Evolutionary conservation across 2,888 invertebrate species (phyloP).

Genomic region (Helobdella robusta): DNA sequence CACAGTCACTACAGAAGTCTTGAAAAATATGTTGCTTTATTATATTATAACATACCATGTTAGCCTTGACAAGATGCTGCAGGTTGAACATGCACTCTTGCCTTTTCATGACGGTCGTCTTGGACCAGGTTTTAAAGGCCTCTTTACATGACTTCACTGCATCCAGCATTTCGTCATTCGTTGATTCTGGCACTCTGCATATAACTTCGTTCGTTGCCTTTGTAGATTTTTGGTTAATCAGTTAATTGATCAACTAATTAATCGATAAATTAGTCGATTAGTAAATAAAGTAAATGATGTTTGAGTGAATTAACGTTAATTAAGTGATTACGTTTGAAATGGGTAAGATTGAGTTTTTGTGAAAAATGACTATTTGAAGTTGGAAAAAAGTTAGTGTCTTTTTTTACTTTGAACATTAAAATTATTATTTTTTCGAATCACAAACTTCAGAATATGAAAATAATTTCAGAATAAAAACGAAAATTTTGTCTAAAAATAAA

Average conservation of each 20-base stretch:
- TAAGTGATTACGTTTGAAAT: too few relatives aligned
- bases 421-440: neutral
- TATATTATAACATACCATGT: conserved; percentile 58
- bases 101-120: conserved; percentile 78
- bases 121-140: conserved; percentile 73
- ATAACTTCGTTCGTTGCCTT: conserved; percentile 56
- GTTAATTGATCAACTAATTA: too few relatives aligned
- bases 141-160: conserved; percentile 77
- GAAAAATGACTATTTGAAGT: too few relatives aligned
- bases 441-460: neutral
- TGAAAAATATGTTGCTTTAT: too few relatives aligned
- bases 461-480: neutral
- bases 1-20: too few relatives aligned
- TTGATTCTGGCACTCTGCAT: conserved; percentile 76
- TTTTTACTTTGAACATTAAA: too few relatives aligned
- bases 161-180: conserved; percentile 73
- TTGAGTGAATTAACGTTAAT: too few relatives aligned
- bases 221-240: too few relatives aligned
- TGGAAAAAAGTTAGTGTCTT: too few relatives aligned
- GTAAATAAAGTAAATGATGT: too few relatives aligned
- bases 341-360: too few relatives aligned
- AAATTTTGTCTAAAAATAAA: conserved; percentile 1
- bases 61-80: conserved; percentile 73
- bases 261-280: too few relatives aligned
- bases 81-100: conserved; percentile 83